phyloP scores from a whole-genome alignment of 2,113 vertebrate species.

The Syngnathus scovelli region DNA sequence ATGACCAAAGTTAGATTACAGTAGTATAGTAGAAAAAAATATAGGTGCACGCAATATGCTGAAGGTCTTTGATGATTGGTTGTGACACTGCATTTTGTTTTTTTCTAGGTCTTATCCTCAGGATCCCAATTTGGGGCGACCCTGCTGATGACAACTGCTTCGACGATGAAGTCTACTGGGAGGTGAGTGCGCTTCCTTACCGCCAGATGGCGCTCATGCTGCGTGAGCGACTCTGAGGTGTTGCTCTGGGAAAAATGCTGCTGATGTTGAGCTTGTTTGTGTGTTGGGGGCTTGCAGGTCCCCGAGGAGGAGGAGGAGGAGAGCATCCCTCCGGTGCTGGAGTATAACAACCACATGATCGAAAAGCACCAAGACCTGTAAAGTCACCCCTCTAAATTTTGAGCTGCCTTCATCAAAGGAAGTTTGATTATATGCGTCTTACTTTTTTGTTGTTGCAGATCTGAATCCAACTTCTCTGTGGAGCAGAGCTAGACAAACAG shows the following conservation, averaged over 20 bases:
- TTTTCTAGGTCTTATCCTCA: conserved; percentile 81
- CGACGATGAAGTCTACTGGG: conserved; percentile 89
- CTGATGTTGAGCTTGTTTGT: background rate
- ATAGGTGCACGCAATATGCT: no score
- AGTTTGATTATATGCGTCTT: background rate
- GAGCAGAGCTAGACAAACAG: conserved; percentile 53
- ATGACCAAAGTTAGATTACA: no score
- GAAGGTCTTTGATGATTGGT: background rate
- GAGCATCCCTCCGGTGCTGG: conserved; percentile 60
- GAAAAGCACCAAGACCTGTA: conserved; percentile 66
- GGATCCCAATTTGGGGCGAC: conserved; percentile 85
- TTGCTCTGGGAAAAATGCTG: background rate
- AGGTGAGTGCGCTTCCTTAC: conserved; percentile 71
- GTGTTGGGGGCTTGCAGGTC: conserved; percentile 63
- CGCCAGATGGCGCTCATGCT: conserved; percentile 33
- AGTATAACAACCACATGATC: conserved; percentile 72
- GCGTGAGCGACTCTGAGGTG: background rate
- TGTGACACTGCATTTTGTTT: background rate
- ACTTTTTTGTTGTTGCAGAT: conserved; percentile 39
- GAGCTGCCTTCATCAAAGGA: background rate
- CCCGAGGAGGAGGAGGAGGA: conserved; percentile 85
- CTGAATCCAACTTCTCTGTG: conserved; percentile 65
- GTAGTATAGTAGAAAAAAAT: no score
- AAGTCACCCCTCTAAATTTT: conserved; percentile 20
- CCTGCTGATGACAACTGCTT: conserved; percentile 87